Conservation (phyloP, 2,888 invertebrate genomes). For the Thysanoteuthis rhombus region DNA sequence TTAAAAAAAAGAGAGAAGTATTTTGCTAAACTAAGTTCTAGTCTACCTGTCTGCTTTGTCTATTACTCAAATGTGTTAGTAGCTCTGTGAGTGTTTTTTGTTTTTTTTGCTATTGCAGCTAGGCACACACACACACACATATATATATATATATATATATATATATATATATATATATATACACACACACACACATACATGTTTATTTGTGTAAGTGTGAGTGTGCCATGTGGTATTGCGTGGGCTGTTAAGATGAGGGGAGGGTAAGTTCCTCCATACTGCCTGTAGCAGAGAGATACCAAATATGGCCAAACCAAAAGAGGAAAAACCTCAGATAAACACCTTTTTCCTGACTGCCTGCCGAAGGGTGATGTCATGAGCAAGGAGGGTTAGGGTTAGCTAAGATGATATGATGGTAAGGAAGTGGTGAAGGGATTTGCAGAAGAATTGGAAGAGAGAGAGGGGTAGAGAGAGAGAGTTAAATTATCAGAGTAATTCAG, state of each 20-base stretch:
- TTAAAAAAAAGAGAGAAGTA: neutral
- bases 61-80: neutral
- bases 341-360: slow-evolving; percentile 14
- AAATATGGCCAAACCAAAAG: slow-evolving; percentile 23
- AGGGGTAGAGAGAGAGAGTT: neutral
- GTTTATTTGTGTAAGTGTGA: neutral
- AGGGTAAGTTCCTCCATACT: neutral
- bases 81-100: neutral
- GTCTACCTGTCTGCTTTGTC: neutral
- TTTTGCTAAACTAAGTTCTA: neutral
- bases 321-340: slow-evolving; percentile 20
- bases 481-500: neutral
- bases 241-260: neutral
- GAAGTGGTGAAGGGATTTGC: neutral
- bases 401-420: neutral
- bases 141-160: neutral
- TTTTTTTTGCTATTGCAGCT: too few relatives aligned
- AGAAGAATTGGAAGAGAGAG: neutral
- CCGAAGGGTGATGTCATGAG: neutral
- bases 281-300: slow-evolving; percentile 20
- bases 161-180: too few relatives aligned
- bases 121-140: neutral
- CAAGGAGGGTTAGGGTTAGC: neutral
- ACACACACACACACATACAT: neutral
- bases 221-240: neutral